A percentile compares a stretch with the other conserved stretches of the same genome.
phyloP scores from a whole-genome alignment of 2,113 vertebrate species.

The Antennarius striatus region DNA sequence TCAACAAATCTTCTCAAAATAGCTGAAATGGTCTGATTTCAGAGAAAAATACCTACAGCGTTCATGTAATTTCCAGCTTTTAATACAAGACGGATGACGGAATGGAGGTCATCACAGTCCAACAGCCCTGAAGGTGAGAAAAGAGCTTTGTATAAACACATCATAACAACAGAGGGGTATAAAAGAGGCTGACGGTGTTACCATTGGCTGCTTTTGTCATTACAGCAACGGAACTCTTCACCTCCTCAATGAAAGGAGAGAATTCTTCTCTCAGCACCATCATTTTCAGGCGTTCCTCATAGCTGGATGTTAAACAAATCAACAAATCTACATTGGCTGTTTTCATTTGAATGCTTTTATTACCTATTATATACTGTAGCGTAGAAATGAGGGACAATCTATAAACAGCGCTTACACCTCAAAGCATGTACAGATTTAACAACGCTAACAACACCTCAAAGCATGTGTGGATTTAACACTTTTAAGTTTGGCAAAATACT shows the following conservation, averaged over 20 bases:
- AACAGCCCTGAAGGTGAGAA: conserved; percentile 74
- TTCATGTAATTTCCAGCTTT: conserved; percentile 88
- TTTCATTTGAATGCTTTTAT: background rate
- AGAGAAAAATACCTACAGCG: conserved; percentile 71
- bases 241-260: conserved; percentile 76
- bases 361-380: too few relatives aligned
- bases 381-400: background rate
- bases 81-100: conserved; percentile 82
- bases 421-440: too few relatives aligned
- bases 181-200: conserved; percentile 32
- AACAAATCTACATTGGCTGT: background rate
- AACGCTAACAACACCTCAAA: too few relatives aligned
- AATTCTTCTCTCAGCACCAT: conserved; percentile 85
- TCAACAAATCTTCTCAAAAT: background rate
- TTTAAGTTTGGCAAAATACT: too few relatives aligned
- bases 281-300: conserved; percentile 72
- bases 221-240: conserved; percentile 72
- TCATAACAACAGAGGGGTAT: background rate
- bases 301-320: conserved; percentile 64
- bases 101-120: conserved; percentile 83
- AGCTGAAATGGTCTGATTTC: background rate
- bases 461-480: too few relatives aligned
- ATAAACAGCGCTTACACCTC: too few relatives aligned
- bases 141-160: background rate
- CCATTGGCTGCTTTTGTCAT: conserved; percentile 80